phyloP scores from a whole-genome alignment of 2,797 vertebrate genomes.

The Perodicticus potto region DNA sequence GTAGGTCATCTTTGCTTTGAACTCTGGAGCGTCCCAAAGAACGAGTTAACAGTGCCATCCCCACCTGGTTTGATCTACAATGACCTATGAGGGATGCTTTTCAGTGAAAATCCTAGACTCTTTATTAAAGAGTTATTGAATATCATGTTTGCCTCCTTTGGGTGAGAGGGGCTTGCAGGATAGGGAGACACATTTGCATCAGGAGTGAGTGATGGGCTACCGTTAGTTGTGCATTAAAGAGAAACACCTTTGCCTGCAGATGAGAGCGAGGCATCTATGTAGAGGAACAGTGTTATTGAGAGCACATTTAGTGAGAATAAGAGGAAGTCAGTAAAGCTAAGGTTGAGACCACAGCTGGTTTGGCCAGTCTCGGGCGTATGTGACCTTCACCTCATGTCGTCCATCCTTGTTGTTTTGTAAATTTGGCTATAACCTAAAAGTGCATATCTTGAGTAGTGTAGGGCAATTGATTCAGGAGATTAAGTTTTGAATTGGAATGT shows the following conservation, averaged over 20 bases:
- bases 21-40: neutral
- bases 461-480: no score
- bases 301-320: no score
- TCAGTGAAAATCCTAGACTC: neutral
- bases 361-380: no score
- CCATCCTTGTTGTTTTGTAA: no score
- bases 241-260: neutral
- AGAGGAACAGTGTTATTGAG: neutral
- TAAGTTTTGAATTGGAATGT: no score
- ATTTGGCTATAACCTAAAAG: no score
- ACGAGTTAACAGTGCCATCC: rapidly evolving
- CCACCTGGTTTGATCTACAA: neutral
- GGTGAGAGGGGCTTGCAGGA: no score
- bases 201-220: neutral
- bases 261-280: neutral
- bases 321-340: no score
- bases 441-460: no score
- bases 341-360: no score
- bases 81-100: neutral
- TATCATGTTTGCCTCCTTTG: neutral
- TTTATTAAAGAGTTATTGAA: neutral
- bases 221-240: neutral
- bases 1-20: neutral
- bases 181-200: neutral
- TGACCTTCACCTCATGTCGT: no score